A percentile compares a stretch with the other conserved stretches of the same genome.
These are phyloP conservation scores for Carlito syrichta DNA, from an alignment of 2,113 vertebrate genomes.

Conservation along the genomic window DNA sequence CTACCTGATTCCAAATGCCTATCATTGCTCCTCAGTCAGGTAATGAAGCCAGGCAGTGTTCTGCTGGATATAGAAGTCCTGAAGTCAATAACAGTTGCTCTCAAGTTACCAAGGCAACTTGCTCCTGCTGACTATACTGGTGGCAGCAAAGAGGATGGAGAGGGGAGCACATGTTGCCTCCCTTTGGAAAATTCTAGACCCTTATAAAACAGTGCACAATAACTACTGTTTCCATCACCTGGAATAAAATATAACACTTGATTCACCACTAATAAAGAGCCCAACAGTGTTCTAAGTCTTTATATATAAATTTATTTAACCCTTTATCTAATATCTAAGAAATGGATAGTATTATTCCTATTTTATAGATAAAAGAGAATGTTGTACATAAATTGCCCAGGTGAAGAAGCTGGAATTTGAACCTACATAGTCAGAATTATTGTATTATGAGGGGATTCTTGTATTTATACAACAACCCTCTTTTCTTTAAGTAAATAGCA, in stretches of 20 bases:
- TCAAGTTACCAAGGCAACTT: not conserved
- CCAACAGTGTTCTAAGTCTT: not conserved
- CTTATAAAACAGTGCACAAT: too few relatives aligned
- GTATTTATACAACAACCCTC: not conserved
- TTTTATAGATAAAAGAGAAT: not conserved
- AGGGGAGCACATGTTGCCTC: not conserved
- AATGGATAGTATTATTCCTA: not conserved
- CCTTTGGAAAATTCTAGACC: not conserved
- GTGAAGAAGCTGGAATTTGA: not conserved
- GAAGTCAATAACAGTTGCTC: not conserved
- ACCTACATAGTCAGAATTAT: not conserved
- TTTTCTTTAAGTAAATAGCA: not conserved
- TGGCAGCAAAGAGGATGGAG: not conserved
- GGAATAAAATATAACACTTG: not conserved
- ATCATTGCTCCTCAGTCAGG: not conserved
- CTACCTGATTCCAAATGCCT: not conserved
- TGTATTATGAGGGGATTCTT: not conserved
- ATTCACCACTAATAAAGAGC: not conserved
- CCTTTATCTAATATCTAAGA: not conserved
- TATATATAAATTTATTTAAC: not conserved
- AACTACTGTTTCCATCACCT: not conserved
- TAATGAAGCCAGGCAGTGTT: not conserved
- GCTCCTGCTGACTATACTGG: not conserved
- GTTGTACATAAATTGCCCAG: not conserved
- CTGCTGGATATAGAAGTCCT: not conserved